These are phyloP conservation scores for Myiotriccus ornatus DNA, from an alignment of 2,797 vertebrate species.

Conservation along the genomic window DNA sequence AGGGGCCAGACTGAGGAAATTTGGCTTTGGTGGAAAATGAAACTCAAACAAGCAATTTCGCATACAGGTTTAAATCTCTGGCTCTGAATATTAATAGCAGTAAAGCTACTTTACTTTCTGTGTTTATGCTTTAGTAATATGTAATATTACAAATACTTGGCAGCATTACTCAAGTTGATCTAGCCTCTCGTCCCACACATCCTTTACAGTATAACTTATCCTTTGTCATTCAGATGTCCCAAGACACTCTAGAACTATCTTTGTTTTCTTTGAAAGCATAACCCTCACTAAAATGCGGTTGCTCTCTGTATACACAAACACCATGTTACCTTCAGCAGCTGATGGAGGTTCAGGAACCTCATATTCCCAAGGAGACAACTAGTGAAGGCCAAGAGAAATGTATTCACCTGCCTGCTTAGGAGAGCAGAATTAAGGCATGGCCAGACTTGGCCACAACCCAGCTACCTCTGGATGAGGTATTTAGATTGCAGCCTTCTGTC, in stretches of 20 bases:
- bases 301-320: not conserved
- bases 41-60: not conserved
- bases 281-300: not conserved
- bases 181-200: not conserved
- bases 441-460: not conserved
- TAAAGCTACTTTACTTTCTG: not conserved
- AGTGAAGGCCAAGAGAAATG: not conserved
- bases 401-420: not conserved
- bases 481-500: not conserved
- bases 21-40: not conserved
- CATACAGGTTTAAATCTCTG: not conserved
- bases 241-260: not conserved
- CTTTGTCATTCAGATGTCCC: not conserved
- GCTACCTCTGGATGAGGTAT: not conserved
- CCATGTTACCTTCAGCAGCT: not conserved
- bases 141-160: not conserved
- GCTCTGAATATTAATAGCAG: not conserved
- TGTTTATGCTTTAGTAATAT: not conserved
- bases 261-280: not conserved
- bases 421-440: not conserved
- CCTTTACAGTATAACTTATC: not conserved
- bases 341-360: not conserved
- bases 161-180: not conserved
- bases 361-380: not conserved
- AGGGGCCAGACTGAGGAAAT: not conserved